Base-by-base conservation (phyloP, 2,888 invertebrate genomes). In the Caenorhabditis japonica region DNA sequence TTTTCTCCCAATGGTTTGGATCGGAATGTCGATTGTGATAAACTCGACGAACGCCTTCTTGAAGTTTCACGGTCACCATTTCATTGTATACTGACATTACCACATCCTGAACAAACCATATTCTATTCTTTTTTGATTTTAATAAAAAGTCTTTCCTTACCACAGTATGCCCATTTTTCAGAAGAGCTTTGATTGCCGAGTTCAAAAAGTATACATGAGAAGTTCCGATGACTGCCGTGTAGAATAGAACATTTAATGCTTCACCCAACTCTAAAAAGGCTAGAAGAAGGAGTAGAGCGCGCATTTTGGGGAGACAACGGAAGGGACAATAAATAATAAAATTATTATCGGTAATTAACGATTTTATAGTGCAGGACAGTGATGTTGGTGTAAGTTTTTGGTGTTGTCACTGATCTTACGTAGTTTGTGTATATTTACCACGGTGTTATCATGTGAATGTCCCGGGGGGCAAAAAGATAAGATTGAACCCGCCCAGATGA, bases 1-100 rank as follows among this genome's bases (percentile, higher is more conserved):
- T 60, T 15, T 49, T 60, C 17, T 60, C 41, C 60, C 60, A 60
- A 43, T 60, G 51, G 41, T 60, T 38, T 0, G 60, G 60, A 33
- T 60, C 60, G 4, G 33, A 15, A 38, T 51, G 51, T 21, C 51
- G 39, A 23, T 51, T 51, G 23, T 51, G 34, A 17, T 60, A 51
- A n/a, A 51, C 12, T 17, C 51, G 30, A 17, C 51, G 38, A n/a
- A 38, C 15, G 5, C 38, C n/a, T n/a, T 7, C 8, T 10, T 15
- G 38, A 5, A 15, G 4, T 13, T 15, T 12, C 8, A n/a, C 38
- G 39, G 8, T 39, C 8, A 39, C 39, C 39, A 39, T 4, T 15
- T 4, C 15, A 17, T 39, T 17, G 39, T 39, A 17, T 3, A 39
- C 39, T n/a, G 17, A 4, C 17, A 39, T n/a, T 8, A 39, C 39